These are phyloP conservation scores for Bos indicus DNA, from an alignment of 2,113 vertebrate genomes.

Conservation along the genomic window DNA sequence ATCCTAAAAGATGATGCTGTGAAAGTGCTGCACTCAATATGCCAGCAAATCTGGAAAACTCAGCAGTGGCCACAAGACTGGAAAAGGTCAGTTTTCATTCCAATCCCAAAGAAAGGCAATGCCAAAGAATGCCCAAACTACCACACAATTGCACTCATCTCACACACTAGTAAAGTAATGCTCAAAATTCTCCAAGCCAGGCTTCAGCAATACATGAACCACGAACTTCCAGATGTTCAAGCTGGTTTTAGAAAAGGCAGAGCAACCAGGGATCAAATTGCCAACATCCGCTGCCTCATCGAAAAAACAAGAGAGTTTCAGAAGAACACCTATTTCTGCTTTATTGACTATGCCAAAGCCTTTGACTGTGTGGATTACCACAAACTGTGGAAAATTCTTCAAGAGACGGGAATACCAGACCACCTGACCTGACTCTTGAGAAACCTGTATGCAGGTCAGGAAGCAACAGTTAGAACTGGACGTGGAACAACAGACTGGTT, in stretches of 20 bases:
- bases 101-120: neutral
- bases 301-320: neutral
- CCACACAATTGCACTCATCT: neutral
- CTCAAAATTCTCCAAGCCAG: neutral
- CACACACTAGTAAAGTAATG: no score
- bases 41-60: neutral
- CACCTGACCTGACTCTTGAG: neutral
- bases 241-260: neutral
- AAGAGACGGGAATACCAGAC: neutral
- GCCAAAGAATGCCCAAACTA: neutral
- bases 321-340: neutral
- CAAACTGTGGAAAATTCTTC: neutral
- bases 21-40: neutral
- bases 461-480: neutral
- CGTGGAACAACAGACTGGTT: neutral
- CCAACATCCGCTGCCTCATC: accelerated
- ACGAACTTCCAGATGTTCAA: neutral
- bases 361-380: neutral
- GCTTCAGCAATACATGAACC: neutral
- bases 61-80: neutral
- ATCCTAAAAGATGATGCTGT: neutral
- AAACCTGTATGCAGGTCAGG: neutral
- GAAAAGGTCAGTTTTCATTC: neutral
- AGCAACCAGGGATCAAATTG: neutral
- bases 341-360: neutral